A percentile compares a stretch with the other conserved stretches of the same genome.
These are phyloP conservation scores for Cladorhizidae sp. DNA, from an alignment of 37 sponge, comb jelly and placozoan genomes.

Conservation along the genomic window DNA sequence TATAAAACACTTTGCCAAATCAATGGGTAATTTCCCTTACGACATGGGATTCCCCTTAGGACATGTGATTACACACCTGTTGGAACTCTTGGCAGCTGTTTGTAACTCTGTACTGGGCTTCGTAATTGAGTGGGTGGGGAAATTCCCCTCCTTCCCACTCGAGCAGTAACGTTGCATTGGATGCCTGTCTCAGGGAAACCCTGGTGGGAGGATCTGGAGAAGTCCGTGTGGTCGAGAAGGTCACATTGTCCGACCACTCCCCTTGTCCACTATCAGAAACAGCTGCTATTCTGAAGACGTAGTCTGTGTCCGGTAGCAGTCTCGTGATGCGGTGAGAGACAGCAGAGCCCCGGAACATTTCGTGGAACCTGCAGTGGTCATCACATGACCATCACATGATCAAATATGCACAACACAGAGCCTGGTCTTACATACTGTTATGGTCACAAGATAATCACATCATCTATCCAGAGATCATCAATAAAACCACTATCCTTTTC, in stretches of 20 bases:
- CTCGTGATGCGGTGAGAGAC: conserved; percentile 29
- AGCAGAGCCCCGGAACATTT: conserved; percentile 45
- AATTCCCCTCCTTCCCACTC: conserved; percentile 25
- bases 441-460: no score
- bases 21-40: no score
- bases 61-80: conserved; percentile 38
- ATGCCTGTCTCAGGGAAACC: conserved; percentile 53
- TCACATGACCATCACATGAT: neutral
- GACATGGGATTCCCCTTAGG: no score
- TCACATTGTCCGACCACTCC: conserved; percentile 45
- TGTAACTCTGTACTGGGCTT: conserved; percentile 27
- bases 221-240: conserved; percentile 49
- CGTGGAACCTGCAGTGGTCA: conserved; percentile 42
- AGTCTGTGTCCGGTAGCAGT: conserved; percentile 44
- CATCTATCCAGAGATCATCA: no score
- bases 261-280: conserved; percentile 62
- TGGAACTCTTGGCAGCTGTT: conserved; percentile 20
- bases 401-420: neutral
- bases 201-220: conserved; percentile 59
- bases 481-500: no score
- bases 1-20: no score
- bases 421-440: neutral
- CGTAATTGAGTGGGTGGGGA: conserved; percentile 23
- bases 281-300: conserved; percentile 59
- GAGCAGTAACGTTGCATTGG: neutral